Evolutionary conservation across 2,888 invertebrate species (phyloP).

Genomic region (Temnothorax unifasciatus): DNA sequence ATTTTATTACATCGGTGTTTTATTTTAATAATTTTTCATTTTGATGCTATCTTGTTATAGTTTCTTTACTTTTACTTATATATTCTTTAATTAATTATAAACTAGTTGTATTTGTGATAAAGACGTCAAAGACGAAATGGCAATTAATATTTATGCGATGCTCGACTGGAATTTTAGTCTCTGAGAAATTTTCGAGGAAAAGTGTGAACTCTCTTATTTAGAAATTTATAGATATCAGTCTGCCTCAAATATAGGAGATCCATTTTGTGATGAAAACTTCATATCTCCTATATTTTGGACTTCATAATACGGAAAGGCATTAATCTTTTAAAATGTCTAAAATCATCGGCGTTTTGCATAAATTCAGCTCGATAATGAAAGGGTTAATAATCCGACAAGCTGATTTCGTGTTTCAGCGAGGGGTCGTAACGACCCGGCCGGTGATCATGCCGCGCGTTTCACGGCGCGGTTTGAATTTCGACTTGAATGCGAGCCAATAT

Average conservation of each 20-base stretch:
- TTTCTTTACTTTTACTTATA: not conserved
- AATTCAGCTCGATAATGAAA: conserved; percentile 40
- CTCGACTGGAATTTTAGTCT: not conserved
- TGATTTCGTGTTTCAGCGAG: conserved; percentile 42
- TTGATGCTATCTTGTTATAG: not conserved
- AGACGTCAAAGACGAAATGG: not conserved
- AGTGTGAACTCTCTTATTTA: not conserved
- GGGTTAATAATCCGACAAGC: conserved; percentile 53
- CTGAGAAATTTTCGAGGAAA: not conserved
- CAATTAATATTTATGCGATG: not conserved
- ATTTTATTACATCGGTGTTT: conserved; percentile 4
- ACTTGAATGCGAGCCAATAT: conserved; percentile 71
- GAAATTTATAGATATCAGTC: not conserved
- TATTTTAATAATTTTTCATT: not conserved
- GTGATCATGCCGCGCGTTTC: conserved; percentile 57
- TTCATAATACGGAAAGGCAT: not conserved
- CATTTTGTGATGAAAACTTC: not conserved
- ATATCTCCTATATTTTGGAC: not conserved
- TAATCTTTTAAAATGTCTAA: conserved; percentile 30
- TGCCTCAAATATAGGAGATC: not conserved
- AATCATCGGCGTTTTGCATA: conserved; percentile 40
- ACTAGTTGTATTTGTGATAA: not conserved
- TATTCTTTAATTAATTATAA: not conserved
- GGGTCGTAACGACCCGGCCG: conserved; percentile 34
- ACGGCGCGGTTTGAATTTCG: conserved; percentile 64